phyloP scores from a whole-genome alignment of 35 echinoderm and acorn worm species.

The Amphiura filiformis region DNA sequence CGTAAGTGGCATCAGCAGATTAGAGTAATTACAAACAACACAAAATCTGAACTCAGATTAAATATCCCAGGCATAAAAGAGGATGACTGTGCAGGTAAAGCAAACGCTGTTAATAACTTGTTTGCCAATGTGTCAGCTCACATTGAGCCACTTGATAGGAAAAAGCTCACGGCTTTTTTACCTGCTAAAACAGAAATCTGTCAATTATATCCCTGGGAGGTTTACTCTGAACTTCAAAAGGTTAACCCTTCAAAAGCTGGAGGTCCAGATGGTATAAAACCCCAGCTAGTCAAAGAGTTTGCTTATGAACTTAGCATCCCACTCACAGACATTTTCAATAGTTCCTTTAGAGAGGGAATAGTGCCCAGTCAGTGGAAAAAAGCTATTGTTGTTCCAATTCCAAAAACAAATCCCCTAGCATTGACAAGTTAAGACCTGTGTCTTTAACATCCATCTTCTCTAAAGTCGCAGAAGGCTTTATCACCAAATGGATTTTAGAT shows the following conservation, averaged over 20 bases:
- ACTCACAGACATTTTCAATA: slow-evolving; percentile 10
- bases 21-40: not conserved
- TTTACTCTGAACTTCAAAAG: slow-evolving; percentile 39
- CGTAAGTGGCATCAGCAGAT: slow-evolving; percentile 29
- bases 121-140: slow-evolving; percentile 13
- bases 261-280: not conserved
- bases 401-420: slow-evolving; percentile 24
- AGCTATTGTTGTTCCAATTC: slow-evolving; percentile 49
- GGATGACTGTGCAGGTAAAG: not conserved
- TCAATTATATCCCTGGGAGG: slow-evolving; percentile 30
- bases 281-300: slow-evolving; percentile 17
- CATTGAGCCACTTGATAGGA: not conserved
- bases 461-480: slow-evolving; percentile 36
- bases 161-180: not conserved
- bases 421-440: slow-evolving; percentile 44
- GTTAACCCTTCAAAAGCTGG: not conserved
- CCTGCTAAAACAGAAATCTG: not conserved
- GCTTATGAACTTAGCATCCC: slow-evolving; percentile 16
- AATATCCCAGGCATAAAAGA: slow-evolving; percentile 21
- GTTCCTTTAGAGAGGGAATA: slow-evolving; percentile 5
- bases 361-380: slow-evolving; percentile 31
- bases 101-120: not conserved
- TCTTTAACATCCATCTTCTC: slow-evolving; percentile 45
- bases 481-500: slow-evolving; percentile 24
- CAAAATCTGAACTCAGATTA: not conserved